Evolutionary conservation across 2,113 vertebrate species (phyloP), one percentile per base, ranked within the genome.

Genomic region (Tichodroma muraria): DNA sequence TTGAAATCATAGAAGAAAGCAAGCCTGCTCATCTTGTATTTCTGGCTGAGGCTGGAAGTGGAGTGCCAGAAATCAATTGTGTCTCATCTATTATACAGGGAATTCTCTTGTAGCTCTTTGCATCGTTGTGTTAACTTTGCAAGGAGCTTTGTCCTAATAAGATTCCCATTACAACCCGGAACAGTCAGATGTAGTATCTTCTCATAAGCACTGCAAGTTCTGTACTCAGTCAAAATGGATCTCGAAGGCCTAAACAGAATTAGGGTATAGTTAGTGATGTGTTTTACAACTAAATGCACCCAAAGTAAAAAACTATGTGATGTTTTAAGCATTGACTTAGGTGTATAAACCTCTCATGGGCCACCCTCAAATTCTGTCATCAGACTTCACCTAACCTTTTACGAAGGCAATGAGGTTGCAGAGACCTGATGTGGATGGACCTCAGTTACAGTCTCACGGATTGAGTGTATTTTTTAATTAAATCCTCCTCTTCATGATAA

Each of bases 21-120:
- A 66, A 94, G 87, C 95, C 95, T 94, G 94, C 89, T 97, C 1
- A 2, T 94, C 95, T 92, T 82, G 95, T 96, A 94, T 92, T 95
- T 95, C 95, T 95, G 93, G 91, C 93, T 87, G 71, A 89, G 63
- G 52, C 78, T 89, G 56, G 79, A 96, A 95, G 54, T 23, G 42
- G 63, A 94, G 91, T 73, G 81, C 87, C 37, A 95, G 79, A 80
- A 97, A 85, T 92, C 91, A 88, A 10, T 94, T 91, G 87, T 91
- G 57, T 73, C 87, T 95, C 45, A 25, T 82, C 54, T 88, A 11
- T 80, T 82, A 72, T 85, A 49, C n/a, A 33, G 70, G 31, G 33
- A 95, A 69, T 50, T 76, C 35, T 85, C 68, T 54, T 94, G 54
- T 65, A 92, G 35, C 44, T 87, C 63, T 44, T 80, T 5, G 1